Evolutionary conservation across 2,888 invertebrate species (phyloP), one percentile per base, ranked within the genome.

Genomic region (Tuta absoluta): DNA sequence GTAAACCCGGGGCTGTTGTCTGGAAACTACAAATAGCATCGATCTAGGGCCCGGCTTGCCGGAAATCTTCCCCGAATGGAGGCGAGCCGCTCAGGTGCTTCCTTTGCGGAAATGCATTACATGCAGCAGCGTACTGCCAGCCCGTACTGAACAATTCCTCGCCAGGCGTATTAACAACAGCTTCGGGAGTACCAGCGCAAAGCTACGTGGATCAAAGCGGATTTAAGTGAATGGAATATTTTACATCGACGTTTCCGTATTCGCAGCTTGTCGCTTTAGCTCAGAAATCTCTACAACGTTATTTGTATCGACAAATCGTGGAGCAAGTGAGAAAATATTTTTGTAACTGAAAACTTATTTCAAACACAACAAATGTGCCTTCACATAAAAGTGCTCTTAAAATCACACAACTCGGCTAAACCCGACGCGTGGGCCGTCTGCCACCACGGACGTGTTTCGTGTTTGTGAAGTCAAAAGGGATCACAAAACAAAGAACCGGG

Each of bases 401-500:
- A 53, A 53, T 11, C 49, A 21, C 21, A 14, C 23, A 5, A 23
- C 51, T 23, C 5, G 2, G 51, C 23, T 14, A 53, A 24, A 53
- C 14, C 24, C 23, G 45, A 33, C 56, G 56, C 24, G 56, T 56
- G 4, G 24, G 56, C n/a, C n/a, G n/a, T 11, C 56, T 24, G 28
- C 56, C 28, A n/a, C 28, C 58, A 71, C 69, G 65, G 72, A 68
- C 65, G 65, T 71, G 73, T 74, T 76, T 74, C 65, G 38, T 64
- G 60, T 65, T 65, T 71, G 69, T 70, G 67, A 62, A 72, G 71
- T 76, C 76, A 80, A 80, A 79, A 71, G 69, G 72, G 69, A 76
- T 75, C 67, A 69, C 66, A 69, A 77, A 80, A 80, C 79, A 81
- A 82, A 77, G 75, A 75, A 70, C 63, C 62, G 67, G 61, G 49